Conservation (phyloP, 2,888 invertebrate genomes). For the Stramonita haemastoma region DNA sequence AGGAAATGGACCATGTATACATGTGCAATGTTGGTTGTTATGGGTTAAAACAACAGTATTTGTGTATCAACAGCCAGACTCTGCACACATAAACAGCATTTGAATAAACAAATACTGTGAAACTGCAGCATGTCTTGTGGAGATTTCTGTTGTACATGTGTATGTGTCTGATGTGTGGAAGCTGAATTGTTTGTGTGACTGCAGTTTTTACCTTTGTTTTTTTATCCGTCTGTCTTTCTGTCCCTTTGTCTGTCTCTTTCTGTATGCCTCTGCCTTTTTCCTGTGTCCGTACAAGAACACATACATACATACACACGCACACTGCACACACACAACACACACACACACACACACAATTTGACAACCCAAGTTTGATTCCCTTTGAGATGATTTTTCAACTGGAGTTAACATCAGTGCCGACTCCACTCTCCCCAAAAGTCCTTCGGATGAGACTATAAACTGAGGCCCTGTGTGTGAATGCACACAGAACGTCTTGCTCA, state of each 20-base stretch:
- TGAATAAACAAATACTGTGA: neutral
- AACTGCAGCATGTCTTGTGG: neutral
- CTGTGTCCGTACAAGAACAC: neutral
- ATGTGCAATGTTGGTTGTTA: conserved; percentile 1
- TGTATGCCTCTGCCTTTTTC: neutral
- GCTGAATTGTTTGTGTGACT: no score
- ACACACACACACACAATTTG: conserved; percentile 4
- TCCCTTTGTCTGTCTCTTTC: neutral
- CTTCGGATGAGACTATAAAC: no score
- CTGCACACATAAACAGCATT: neutral
- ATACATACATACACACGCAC: neutral
- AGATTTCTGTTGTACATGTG: neutral
- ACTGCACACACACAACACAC: neutral
- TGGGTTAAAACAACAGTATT: no score
- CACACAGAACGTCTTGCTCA: no score
- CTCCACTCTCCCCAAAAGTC: no score
- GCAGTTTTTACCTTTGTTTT: neutral
- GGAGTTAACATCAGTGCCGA: no score
- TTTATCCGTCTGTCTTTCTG: neutral
- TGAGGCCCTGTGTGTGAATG: no score
- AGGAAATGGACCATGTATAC: neutral
- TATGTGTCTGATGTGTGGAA: neutral
- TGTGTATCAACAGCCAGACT: neutral
- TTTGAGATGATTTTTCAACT: no score
- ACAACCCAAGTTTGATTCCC: no score